Conservation (phyloP, 2,113 vertebrate genomes). For the Anguilla japonica region DNA sequence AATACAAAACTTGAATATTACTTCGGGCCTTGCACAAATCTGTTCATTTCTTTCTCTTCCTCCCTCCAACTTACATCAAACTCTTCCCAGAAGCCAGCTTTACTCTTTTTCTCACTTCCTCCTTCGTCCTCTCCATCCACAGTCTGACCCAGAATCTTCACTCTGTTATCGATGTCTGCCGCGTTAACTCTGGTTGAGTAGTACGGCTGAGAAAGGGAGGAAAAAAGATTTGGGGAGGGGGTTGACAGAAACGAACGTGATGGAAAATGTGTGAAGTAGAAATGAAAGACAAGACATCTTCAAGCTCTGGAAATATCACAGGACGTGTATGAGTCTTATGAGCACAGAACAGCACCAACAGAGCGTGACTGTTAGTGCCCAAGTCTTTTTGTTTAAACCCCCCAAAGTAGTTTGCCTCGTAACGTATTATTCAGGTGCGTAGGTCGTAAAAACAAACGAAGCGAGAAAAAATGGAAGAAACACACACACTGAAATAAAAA, state of each 20-base stretch:
- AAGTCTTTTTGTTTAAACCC: background rate
- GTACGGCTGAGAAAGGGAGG: slow-evolving; percentile 73
- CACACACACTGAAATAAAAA: no score
- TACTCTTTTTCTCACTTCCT: slow-evolving; percentile 72
- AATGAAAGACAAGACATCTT: background rate
- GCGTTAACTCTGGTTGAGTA: slow-evolving; percentile 89
- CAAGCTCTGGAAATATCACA: background rate
- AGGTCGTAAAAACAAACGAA: no score
- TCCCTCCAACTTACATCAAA: slow-evolving; percentile 80
- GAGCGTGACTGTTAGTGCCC: background rate
- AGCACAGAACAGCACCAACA: background rate
- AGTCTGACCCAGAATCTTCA: slow-evolving; percentile 83
- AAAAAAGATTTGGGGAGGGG: background rate
- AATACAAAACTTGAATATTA: no score
- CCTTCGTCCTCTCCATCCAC: slow-evolving; percentile 64
- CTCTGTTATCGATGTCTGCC: slow-evolving; percentile 86
- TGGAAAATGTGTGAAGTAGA: background rate
- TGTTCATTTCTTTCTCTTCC: background rate
- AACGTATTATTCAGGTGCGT: no score
- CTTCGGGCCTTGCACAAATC: no score
- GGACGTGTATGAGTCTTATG: background rate
- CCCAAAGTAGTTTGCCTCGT: no score
- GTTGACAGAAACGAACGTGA: background rate
- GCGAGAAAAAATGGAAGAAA: no score
- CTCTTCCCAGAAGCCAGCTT: slow-evolving; percentile 97